phyloP scores from a whole-genome alignment of 2,888 invertebrate genomes.

The Ochropleura plecta region DNA sequence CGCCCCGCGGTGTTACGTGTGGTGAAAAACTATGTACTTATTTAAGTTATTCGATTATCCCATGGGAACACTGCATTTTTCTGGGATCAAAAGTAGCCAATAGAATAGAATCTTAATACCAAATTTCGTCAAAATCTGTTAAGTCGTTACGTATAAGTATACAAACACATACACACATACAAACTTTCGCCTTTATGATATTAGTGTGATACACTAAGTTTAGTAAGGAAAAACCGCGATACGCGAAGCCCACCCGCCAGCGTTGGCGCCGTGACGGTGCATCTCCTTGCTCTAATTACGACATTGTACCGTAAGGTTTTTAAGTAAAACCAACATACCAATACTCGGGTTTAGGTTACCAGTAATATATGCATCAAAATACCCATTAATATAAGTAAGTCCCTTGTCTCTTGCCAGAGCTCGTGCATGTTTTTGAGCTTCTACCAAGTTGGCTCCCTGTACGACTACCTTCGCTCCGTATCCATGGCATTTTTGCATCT shows the following conservation, averaged over 20 bases:
- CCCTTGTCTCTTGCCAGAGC: conserved; percentile 90
- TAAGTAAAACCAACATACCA: not conserved
- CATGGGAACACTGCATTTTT: too few species aligned
- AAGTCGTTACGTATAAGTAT: too few species aligned
- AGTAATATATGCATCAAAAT: not conserved
- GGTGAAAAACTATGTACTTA: too few species aligned
- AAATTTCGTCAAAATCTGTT: too few species aligned
- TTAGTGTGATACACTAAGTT: not conserved
- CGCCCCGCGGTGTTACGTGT: too few species aligned
- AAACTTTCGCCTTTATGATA: too few species aligned
- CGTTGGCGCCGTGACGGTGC: not conserved
- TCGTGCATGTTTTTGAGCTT: conserved; percentile 91
- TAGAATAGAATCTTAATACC: too few species aligned
- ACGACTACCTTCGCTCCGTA: conserved; percentile 92
- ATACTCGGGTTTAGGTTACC: not conserved
- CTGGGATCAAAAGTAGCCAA: too few species aligned
- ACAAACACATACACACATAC: too few species aligned
- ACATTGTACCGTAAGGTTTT: not conserved
- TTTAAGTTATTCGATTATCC: too few species aligned
- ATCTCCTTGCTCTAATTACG: not conserved
- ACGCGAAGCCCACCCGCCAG: too few species aligned
- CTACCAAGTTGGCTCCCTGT: conserved; percentile 91
- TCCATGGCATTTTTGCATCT: conserved; percentile 91
- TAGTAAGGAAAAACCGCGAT: not conserved
- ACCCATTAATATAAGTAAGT: conserved; percentile 93